Evolutionary conservation across 2,797 vertebrate species (phyloP).

Genomic region (Hapalemur alaotrensis): DNA sequence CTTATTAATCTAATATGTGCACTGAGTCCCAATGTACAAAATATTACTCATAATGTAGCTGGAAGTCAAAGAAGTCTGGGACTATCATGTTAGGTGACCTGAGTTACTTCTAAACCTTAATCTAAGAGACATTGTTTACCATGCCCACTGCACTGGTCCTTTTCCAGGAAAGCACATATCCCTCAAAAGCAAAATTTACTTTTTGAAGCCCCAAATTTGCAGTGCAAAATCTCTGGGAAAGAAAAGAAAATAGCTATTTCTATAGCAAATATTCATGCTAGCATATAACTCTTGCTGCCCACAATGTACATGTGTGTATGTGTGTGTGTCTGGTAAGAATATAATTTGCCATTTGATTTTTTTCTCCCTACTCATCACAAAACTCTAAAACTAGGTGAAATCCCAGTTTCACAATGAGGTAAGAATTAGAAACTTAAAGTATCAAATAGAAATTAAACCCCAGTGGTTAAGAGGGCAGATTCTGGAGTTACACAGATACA

Average conservation of each 20-base stretch:
- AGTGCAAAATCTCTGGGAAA: not conserved
- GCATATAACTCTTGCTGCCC: not conserved
- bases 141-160: not conserved
- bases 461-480: not conserved
- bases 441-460: not conserved
- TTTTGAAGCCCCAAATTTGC: not conserved
- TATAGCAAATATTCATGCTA: not conserved
- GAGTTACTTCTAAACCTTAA: slow-evolving; percentile 22
- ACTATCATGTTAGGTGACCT: not conserved
- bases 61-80: not conserved
- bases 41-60: not conserved
- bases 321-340: not conserved
- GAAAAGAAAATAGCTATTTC: not conserved
- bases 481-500: not conserved
- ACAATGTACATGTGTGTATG: not conserved
- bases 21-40: not conserved
- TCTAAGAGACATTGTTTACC: not conserved
- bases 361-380: not conserved
- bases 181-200: slow-evolving; percentile 26
- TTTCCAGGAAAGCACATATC: slow-evolving; percentile 17
- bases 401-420: slow-evolving; percentile 17
- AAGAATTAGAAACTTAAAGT: not conserved
- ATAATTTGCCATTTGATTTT: not conserved
- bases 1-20: not conserved
- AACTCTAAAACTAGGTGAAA: slow-evolving; percentile 18